Evolutionary conservation across 2,113 vertebrate genomes (phyloP), one percentile per base, ranked within the genome.

Genomic region (Formicarius rufipectus): DNA sequence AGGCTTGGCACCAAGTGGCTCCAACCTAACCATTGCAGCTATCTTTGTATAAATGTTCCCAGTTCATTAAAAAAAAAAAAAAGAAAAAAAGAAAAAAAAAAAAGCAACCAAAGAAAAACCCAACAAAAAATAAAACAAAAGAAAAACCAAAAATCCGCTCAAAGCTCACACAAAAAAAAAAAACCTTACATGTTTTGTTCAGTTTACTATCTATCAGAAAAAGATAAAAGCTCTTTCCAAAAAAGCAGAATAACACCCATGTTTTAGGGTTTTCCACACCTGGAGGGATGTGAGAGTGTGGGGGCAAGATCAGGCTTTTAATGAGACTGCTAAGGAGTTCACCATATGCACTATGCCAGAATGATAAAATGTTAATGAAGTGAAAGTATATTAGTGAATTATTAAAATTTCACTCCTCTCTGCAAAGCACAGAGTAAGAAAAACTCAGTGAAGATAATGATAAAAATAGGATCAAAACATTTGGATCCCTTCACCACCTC

Each of bases 341-440:
- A 82, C 88, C 96, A 96, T 84, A 95, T 74, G 89, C 62, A 93
- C 53, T 92, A 92, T 78, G 87, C 94, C 96, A 95, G 93, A 91
- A 91, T 88, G 89, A 96, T 95, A 88, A 95, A 96, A 96, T 89
- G 86, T 93, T 85, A 76, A 97, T 95, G 96, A 97, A 97, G 94
- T 90, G 91, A 93, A 96, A 97, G 96, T 76, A 87, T 96, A 97
- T 97, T 93, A 96, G 93, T 91, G 94, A 96, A 94, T 95, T 94
- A 89, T 97, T 97, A 94, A 97, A 89, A 97, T 90, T 92, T 95
- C 42, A 4, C 52, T 94, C 92, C 71, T 87, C 90, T 97, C 95
- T 76, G 79, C 94, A 93, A 93, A 95, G 80, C 69, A 47, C 12
- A 72, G 83, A 90, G 73, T 68, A 89, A 92, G 93, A 93, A 93